These are phyloP conservation scores for Glaucidium brasilianum DNA, from an alignment of 2,113 vertebrate species.

Conservation along the genomic window DNA sequence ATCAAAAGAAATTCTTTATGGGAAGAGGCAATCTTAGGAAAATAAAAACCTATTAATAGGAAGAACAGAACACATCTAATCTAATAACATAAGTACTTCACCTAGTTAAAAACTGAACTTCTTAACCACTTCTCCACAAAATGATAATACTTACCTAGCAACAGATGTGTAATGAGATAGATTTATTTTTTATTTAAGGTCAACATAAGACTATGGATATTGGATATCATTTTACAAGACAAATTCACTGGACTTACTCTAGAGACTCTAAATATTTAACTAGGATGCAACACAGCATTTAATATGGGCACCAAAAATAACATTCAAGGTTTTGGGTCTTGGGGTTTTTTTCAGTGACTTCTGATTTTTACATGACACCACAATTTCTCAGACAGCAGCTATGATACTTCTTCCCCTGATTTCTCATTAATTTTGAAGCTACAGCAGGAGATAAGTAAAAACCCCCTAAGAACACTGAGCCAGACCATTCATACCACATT, in stretches of 20 bases:
- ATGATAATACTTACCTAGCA: constrained; percentile 4
- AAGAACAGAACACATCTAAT: background rate
- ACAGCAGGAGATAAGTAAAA: background rate
- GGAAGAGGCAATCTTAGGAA: background rate
- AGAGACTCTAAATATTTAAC: background rate
- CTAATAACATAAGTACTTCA: background rate
- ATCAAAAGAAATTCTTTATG: background rate
- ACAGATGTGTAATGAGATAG: background rate
- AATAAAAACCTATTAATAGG: background rate
- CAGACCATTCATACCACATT: background rate
- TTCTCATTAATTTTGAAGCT: background rate
- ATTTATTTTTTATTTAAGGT: background rate
- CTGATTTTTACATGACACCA: background rate
- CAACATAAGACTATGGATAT: background rate
- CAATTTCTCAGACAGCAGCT: background rate
- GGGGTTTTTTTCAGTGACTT: background rate
- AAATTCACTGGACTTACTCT: background rate
- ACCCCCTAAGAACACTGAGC: background rate
- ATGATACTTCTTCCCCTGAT: background rate
- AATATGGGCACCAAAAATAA: background rate
- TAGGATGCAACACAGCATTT: background rate
- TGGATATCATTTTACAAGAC: background rate
- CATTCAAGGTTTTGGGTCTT: background rate
- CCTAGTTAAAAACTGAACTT: background rate
- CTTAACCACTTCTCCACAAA: background rate